Percentiles rank a stretch among this genome's conserved stretches.
These are phyloP conservation scores for Chondrilla cf. caribensis DNA, from an alignment of 37 sponge, comb jelly and placozoan species.

Conservation along the genomic window DNA sequence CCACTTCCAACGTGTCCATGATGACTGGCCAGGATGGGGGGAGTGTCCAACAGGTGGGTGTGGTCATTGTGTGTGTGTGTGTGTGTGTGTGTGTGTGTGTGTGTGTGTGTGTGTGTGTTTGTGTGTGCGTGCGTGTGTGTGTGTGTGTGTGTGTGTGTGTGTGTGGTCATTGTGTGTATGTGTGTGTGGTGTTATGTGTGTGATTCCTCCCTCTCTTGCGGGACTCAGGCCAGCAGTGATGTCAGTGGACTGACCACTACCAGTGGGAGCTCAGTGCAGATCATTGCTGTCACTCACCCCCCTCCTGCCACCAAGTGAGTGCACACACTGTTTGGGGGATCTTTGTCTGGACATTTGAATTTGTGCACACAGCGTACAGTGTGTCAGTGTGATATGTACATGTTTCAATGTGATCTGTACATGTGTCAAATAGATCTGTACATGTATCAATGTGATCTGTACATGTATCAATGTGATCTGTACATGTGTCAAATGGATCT, in stretches of 20 bases:
- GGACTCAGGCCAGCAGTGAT: background rate
- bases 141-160: background rate
- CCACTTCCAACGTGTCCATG: background rate
- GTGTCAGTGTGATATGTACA: too few species aligned
- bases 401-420: too few species aligned
- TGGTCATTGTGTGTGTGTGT: constrained; percentile 1
- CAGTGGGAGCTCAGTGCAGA: background rate
- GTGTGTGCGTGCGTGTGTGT: background rate
- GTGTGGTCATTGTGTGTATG: constrained; percentile 12
- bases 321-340: too few species aligned
- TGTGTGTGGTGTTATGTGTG: background rate
- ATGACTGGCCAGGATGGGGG: background rate
- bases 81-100: constrained; percentile 12
- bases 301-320: too few species aligned
- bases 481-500: too few species aligned
- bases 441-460: too few species aligned
- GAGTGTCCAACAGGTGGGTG: background rate
- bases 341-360: too few species aligned
- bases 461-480: too few species aligned
- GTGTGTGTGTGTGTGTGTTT: constrained; percentile 20
- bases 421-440: too few species aligned
- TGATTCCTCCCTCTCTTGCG: too few species aligned
- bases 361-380: too few species aligned
- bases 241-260: background rate
- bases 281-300: background rate